Base-by-base conservation (phyloP, 1,140 invertebrate genomes). In the Brachionus rotundiformis region DNA sequence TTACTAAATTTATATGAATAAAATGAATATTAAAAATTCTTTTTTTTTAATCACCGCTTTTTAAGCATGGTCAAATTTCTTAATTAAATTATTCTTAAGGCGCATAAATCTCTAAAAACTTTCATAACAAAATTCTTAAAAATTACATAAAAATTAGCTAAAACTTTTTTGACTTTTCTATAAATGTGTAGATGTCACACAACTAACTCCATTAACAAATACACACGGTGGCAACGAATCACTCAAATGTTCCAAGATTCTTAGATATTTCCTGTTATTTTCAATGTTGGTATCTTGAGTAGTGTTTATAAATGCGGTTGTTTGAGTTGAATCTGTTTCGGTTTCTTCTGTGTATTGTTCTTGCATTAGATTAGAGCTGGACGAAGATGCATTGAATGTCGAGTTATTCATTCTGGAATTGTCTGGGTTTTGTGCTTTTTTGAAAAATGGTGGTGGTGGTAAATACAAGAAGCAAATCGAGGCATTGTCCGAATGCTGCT, bases 111-210 rank as follows among this genome's bases (percentile, higher is more conserved):
- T 54, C 47, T 19, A 54, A 54, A 54, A 54, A 54, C 47, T 54
- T 54, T 54, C 47, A 54, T 54, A 54, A 54, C 47, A 54, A 54
- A 54, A 54, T 54, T 54, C n/a, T 19, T 54, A 54, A 54, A 54
- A 54, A 54, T 54, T 54, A 54, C 47, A 54, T 54, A 54, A 54
- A 54, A 54, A 16, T 39, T 19, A 7, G 19, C n/a, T 54, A 54
- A 54, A 54, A 54, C 16, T 19, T 2, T 6, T 19, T 54, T 36
- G 29, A n/a, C 16, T 25, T 59, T n/a, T 16, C 47, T 81, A 81
- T 49, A 81, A 65, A 31, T 81, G 59, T 27, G 79, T 81, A n/a
- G 54, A 81, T 41, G 79, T 81, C 7, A 81, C 79, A 63, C 54
- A 81, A 33, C 54, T 63, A 49, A 81, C 79, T 19, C 79, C 79